Base-by-base conservation (phyloP, 1,140 invertebrate genomes). In the Danaus plexippus region DNA sequence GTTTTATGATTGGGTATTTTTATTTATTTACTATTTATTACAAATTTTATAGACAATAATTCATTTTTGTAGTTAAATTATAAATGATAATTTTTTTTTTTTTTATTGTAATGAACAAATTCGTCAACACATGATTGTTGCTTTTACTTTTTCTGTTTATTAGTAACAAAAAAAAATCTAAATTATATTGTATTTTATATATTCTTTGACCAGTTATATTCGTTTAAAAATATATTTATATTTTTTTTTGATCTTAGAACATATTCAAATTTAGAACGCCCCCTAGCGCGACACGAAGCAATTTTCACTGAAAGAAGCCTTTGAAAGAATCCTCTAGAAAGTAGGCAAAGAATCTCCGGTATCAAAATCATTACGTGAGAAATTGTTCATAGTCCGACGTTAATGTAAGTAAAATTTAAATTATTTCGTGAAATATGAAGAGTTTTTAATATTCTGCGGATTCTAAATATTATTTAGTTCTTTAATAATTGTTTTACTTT, bases 281-380 rank as follows among this genome's bases (percentile, higher is more conserved):
- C 75, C 77, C 80, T 86, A 63, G 64, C 68, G 69, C 67, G 71
- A 69, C 59, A 61, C 48, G 59, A 69, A 55, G 59, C 60, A 61
- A 70, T 70, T 66, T 76, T 67, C 54, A 59, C 65, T 83, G 83
- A 86, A 84, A 86, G 83, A 86, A 86, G 80, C 83, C 74, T 76
- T 67, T 86, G 83, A 80, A 86, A 83, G 80, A 86, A 86, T 86
- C 83, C 83, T 84, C 80, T 86, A 75, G 83, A 86, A 82, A 84
- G 77, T 83, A 86, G 79, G 75, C 78, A 86, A 75, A 75, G 80
- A 80, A 83, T 84, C 80, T 83, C 83, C 83, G 78, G 83, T 78
- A 84, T 78, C 83, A 84, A 86, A 86, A 84, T 86, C 83, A 78
- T 84, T 80, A 75, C 75, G 83, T 86, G 83, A 80, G 64, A 83